Conservation (phyloP, 1,140 invertebrate genomes). For the Danaus melanippus region DNA sequence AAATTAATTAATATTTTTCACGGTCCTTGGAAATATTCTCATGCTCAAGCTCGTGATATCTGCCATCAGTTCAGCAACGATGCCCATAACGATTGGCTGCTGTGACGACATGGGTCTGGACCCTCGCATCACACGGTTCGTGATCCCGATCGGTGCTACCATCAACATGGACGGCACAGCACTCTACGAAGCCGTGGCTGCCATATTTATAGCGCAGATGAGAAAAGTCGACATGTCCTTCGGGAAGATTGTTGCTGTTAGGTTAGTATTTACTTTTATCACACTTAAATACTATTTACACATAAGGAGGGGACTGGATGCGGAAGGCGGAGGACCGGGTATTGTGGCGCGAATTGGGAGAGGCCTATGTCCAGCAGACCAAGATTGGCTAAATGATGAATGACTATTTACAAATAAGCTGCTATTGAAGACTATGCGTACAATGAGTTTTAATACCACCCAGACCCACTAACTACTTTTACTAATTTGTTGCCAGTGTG, state of each 20-base stretch:
- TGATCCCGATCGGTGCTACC: slow-evolving; percentile 95
- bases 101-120: slow-evolving; percentile 94
- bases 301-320: too few relatives aligned
- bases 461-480: too few relatives aligned
- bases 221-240: slow-evolving; percentile 82
- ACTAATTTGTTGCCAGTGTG: slow-evolving; percentile 75
- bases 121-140: slow-evolving; percentile 92
- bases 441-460: too few relatives aligned
- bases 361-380: too few relatives aligned
- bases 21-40: too few relatives aligned
- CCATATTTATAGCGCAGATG: slow-evolving; percentile 95
- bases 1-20: too few relatives aligned
- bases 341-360: too few relatives aligned
- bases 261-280: slow-evolving; percentile 70
- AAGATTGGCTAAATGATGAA: too few relatives aligned
- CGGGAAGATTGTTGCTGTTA: slow-evolving; percentile 90
- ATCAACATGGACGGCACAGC: slow-evolving; percentile 98
- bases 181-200: slow-evolving; percentile 94
- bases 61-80: slow-evolving; percentile 85
- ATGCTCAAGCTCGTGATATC: not conserved
- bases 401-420: too few relatives aligned
- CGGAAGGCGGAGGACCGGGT: too few relatives aligned
- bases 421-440: too few relatives aligned
- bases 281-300: too few relatives aligned
- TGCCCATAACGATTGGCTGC: slow-evolving; percentile 92